phyloP scores from a whole-genome alignment of 1,140 invertebrate species.

The Drosophila aff. region DNA sequence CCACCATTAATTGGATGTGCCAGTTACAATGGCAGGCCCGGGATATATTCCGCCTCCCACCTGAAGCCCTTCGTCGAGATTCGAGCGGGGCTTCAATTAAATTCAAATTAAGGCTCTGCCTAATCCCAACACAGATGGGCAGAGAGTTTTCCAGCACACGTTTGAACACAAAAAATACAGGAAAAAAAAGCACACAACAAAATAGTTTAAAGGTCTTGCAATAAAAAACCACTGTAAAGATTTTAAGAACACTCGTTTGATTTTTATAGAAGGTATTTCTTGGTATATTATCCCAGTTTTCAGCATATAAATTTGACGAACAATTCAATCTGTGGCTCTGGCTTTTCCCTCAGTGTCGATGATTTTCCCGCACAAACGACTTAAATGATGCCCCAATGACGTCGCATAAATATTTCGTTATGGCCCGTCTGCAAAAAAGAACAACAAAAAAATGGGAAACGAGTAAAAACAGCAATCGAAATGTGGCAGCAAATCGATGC shows the following conservation, averaged over 20 bases:
- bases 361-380: constrained; percentile 49
- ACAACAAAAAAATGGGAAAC: not conserved
- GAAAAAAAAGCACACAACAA: not conserved
- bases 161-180: not conserved
- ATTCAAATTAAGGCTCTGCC: constrained; percentile 75
- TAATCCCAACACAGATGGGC: constrained; percentile 72
- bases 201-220: not conserved
- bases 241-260: not conserved
- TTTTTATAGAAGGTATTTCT: not conserved
- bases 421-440: constrained; percentile 37
- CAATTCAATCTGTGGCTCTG: no score
- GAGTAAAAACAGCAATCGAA: constrained; percentile 42
- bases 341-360: constrained; percentile 12
- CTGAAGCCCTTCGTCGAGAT: not conserved
- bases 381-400: constrained; percentile 81
- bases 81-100: constrained; percentile 71
- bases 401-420: constrained; percentile 78
- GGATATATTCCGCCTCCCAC: not conserved
- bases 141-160: constrained; percentile 55
- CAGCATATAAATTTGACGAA: no score
- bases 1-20: constrained; percentile 82
- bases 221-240: not conserved
- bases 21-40: constrained; percentile 63
- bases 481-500: constrained; percentile 71
- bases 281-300: not conserved